These are phyloP conservation scores for Leucopsar rothschildi DNA, from an alignment of 2,113 vertebrate species.

Conservation along the genomic window DNA sequence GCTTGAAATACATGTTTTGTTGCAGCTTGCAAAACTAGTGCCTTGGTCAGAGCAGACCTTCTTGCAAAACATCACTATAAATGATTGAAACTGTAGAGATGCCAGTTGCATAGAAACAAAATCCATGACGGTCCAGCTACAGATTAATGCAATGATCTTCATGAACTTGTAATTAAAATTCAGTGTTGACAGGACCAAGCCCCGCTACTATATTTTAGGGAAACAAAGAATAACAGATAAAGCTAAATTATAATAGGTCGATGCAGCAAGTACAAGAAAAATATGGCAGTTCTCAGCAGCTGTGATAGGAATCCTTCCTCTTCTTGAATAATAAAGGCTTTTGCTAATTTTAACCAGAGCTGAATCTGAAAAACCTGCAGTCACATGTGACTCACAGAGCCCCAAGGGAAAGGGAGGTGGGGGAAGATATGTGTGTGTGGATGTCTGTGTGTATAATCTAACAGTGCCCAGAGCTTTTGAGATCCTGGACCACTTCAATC, in stretches of 20 bases:
- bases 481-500: conserved; percentile 84
- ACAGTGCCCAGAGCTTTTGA: conserved; percentile 78
- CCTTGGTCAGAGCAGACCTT: neutral
- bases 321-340: conserved; percentile 69
- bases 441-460: conserved; percentile 68
- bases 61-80: neutral
- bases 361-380: conserved; percentile 69
- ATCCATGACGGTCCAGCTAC: neutral
- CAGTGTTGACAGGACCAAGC: neutral
- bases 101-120: neutral
- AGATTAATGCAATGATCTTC: conserved; percentile 21
- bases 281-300: conserved; percentile 58
- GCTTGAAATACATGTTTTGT: neutral
- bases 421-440: conserved; percentile 13
- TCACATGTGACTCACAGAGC: conserved; percentile 67
- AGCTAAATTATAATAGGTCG: conserved; percentile 44
- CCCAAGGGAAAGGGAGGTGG: conserved; percentile 67
- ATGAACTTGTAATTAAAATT: conserved; percentile 39
- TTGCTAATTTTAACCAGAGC: conserved; percentile 77
- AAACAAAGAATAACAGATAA: conserved; percentile 65
- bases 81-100: neutral
- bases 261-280: conserved; percentile 39
- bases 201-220: conserved; percentile 28
- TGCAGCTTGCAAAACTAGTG: neutral
- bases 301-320: conserved; percentile 61